Base-by-base conservation (phyloP, 2,797 vertebrate species). In the Diglossa cyanea region DNA sequence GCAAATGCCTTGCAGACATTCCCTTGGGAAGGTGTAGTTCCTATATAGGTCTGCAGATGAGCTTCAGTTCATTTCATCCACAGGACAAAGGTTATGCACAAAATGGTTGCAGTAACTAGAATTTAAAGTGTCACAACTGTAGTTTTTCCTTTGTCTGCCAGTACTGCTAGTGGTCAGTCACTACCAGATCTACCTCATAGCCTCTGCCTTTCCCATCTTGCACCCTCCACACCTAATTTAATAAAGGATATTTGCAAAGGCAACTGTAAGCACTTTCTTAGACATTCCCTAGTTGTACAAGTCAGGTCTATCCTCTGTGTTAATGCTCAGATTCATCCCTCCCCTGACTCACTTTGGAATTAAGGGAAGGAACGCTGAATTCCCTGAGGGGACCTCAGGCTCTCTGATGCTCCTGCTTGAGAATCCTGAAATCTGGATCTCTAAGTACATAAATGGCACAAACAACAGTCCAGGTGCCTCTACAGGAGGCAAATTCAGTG, bases 31-130 rank as follows among this genome's bases (percentile, higher is more conserved):
- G 30, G 28, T 48, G 31, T 9, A 67, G 40, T 14, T 82, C 39
- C n/a, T 37, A 12, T 73, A 47, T 3, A 80, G 40, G 11, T 86
- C 47, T 55, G 35, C 42, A 57, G 42, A 77, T 37, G 35, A 86
- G 17, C 50, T 25, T 79, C 45, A 55, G 39, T 23, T 83, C 6
- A 25, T 19, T 86, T 90, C 40, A 70, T 20, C 15, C 30, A 23
- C 65, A 0, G 1, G 62, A 57, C 21, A 91, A 82, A 48, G 62
- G 57, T 40, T 31, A 47, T 0, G 0, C n/a, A 28, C n/a, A 72
- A 58, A 65, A 55, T 48, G 24, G 44, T 20, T 72, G 19, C 60
- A n/a, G 30, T 45, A 76, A 47, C 47, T 26, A 57, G 23, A 68
- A 73, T 40, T 54, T 61, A 3, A 84, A 82, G 15, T n/a, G 19